Base-by-base conservation (phyloP, 2,797 vertebrate genomes). In the Betta splendens region DNA sequence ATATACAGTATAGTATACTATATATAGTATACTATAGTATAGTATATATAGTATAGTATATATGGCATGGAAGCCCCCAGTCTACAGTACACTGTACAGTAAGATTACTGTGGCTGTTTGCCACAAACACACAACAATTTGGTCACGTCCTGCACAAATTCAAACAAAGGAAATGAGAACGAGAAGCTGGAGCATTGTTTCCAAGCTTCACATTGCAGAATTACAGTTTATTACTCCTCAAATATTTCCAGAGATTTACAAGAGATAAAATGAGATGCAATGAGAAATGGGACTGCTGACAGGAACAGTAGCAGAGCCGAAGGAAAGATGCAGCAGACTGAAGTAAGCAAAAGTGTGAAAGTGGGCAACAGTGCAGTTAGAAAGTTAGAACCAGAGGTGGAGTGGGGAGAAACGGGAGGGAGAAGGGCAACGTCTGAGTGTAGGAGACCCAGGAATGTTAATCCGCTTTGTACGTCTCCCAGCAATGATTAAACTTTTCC, bases 401-500 rank as follows among this genome's bases (percentile, higher is more conserved):
- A 37, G 58, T 15, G 61, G 50, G 69, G 63, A 63, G 66, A 72
- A 79, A 62, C 26, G 21, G 71, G 77, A 75, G 82, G 79, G 82
- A 83, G 79, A 72, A 78, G 74, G 83, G 75, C 79, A 83, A 77
- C 39, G 78, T 87, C 79, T 85, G 77, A 85, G 78, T 77, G 78
- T 72, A 77, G 83, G 67, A 85, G 87, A 88, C 84, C 71, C 69
- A 86, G 86, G 89, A 91, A 91, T 90, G 87, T 90, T 90, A 90
- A 91, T 90, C 87, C 86, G 89, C 87, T 90, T 90, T 90, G 84
- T 85, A 77, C 82, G 82, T 88, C 86, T 89, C 84, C 77, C 73
- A 80, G 83, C 80, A 87, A 86, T 91, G 80, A 90, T 91, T 89
- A 90, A 90, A 90, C 83, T 86, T 88, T 89, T 87, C 75, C 86